Conservation (phyloP, 2,113 vertebrate species). For the Rhinogobius similis region DNA sequence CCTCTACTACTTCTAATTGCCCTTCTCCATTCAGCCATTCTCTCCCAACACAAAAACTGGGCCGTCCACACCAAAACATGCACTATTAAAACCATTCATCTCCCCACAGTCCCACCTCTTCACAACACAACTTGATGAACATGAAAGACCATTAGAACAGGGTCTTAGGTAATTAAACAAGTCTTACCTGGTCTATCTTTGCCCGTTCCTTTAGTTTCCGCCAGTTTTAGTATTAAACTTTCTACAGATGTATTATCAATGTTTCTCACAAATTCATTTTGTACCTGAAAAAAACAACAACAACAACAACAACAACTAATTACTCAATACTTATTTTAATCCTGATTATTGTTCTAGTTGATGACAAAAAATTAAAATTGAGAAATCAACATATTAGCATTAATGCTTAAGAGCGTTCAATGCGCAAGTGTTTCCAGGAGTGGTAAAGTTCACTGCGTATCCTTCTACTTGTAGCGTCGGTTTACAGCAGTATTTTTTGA, state of each 20-base stretch:
- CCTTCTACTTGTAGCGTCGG: too few relatives aligned
- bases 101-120: not conserved
- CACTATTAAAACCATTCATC: not conserved
- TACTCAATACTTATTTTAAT: too few relatives aligned
- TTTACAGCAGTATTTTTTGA: too few relatives aligned
- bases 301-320: too few relatives aligned
- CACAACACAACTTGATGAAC: not conserved
- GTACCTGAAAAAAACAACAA: constrained; percentile 79
- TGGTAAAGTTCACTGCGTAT: too few relatives aligned
- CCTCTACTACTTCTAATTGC: constrained; percentile 62
- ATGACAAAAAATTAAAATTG: too few relatives aligned
- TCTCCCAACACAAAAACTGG: constrained; percentile 12
- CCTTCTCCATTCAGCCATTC: constrained; percentile 48
- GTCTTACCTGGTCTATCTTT: constrained; percentile 93
- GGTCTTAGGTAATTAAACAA: too few relatives aligned
- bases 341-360: too few relatives aligned
- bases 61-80: not conserved
- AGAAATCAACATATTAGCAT: too few relatives aligned
- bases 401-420: too few relatives aligned
- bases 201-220: constrained; percentile 95
- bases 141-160: too few relatives aligned
- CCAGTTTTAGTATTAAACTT: constrained; percentile 91
- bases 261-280: constrained; percentile 94
- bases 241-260: constrained; percentile 93
- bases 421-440: too few relatives aligned